A percentile compares a stretch with the other conserved stretches of the same genome.
Evolutionary conservation across 1,140 invertebrate genomes (phyloP).

Genomic region (Homalodisca vitripennis): DNA sequence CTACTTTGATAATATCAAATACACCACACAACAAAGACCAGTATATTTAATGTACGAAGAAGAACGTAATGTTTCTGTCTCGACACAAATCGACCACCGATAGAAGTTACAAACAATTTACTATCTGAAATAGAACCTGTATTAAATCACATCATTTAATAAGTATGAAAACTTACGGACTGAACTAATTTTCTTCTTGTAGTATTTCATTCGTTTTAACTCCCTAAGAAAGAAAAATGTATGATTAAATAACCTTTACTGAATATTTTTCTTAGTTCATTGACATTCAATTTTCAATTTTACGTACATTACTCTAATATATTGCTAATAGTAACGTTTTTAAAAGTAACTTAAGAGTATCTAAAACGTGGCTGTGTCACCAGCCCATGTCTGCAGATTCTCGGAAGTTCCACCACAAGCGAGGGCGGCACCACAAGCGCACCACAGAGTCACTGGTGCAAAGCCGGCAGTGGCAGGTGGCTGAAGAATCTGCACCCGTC

Average conservation of each 20-base stretch:
- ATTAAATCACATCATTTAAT: too few species aligned
- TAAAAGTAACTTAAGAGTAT: not conserved
- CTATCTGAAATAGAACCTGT: too few species aligned
- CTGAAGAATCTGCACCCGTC: not conserved
- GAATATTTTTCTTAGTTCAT: not conserved
- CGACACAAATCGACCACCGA: too few species aligned
- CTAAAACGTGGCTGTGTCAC: constrained; percentile 32
- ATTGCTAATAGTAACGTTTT: not conserved
- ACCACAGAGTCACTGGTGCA: constrained; percentile 48
- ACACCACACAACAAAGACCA: too few species aligned
- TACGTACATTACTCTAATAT: not conserved
- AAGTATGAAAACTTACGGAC: too few species aligned
- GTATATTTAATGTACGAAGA: too few species aligned
- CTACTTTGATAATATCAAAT: too few species aligned
- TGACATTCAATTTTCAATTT: not conserved
- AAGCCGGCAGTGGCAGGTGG: constrained; percentile 45
- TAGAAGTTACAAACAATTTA: too few species aligned
- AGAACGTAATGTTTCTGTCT: too few species aligned
- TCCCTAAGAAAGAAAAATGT: not conserved
- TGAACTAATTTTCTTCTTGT: too few species aligned
- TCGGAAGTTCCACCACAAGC: constrained; percentile 42
- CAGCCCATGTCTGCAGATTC: constrained; percentile 47
- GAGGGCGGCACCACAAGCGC: constrained; percentile 43
- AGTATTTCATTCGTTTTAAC: not conserved
- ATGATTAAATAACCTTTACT: not conserved